A percentile compares a stretch with the other conserved stretches of the same genome.
Evolutionary conservation across 2,113 vertebrate species (phyloP).

Genomic region (Ageneiosus marmoratus): DNA sequence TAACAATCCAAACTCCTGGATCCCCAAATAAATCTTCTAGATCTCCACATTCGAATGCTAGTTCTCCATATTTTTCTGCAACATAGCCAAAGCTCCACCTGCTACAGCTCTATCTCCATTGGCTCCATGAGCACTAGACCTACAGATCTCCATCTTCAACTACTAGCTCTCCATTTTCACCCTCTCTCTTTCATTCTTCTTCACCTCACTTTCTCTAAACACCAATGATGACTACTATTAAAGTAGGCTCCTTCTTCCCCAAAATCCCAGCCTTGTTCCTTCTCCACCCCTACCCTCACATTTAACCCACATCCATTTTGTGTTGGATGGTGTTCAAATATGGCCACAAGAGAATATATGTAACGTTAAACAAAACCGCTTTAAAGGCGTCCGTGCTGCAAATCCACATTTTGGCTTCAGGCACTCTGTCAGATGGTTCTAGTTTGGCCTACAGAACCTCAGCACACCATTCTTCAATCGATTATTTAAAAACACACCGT

Average conservation of each 20-base stretch:
- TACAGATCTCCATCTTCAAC: background rate
- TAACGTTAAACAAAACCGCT: background rate
- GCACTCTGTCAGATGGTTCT: constrained; percentile 19
- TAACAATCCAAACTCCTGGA: background rate
- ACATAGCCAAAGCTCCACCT: background rate
- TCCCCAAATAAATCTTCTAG: background rate
- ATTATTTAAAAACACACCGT: constrained; percentile 14
- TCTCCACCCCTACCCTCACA: background rate
- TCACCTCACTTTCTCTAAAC: background rate
- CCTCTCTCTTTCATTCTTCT: background rate
- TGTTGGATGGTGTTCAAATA: constrained; percentile 6
- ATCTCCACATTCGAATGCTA: background rate
- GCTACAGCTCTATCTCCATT: background rate
- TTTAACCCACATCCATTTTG: background rate
- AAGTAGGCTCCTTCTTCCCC: background rate
- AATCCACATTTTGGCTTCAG: constrained; percentile 18
- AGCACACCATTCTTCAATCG: constrained; percentile 3
- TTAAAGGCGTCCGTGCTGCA: background rate
- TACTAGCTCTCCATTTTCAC: background rate
- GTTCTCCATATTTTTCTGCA: background rate
- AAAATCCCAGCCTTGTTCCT: background rate
- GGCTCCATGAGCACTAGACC: background rate
- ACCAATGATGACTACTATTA: background rate
- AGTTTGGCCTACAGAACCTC: constrained; percentile 7
- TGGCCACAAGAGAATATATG: background rate